A percentile compares a stretch with the other conserved stretches of the same genome.
These are phyloP conservation scores for Tetranychus truncatus DNA, from an alignment of 2,888 invertebrate genomes.

Conservation along the genomic window DNA sequence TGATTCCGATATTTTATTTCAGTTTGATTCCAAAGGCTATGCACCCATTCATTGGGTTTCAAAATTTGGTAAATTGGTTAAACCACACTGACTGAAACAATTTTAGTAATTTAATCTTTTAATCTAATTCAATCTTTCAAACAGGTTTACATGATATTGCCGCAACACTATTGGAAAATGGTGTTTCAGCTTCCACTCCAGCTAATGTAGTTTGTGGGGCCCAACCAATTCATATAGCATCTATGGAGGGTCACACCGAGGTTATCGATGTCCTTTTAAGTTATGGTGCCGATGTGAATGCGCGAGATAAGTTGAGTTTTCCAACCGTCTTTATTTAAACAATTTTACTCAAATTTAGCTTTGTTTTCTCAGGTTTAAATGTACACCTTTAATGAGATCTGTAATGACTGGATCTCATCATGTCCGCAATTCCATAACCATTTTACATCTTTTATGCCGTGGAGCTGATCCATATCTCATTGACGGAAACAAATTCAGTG, in stretches of 20 bases:
- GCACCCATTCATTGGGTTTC: too few species aligned
- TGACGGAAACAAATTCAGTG: not conserved
- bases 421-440: not conserved
- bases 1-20: too few species aligned
- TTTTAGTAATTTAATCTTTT: too few species aligned
- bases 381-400: conserved; percentile 13
- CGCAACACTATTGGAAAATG: not conserved
- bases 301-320: not conserved
- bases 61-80: too few species aligned
- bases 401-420: conserved; percentile 6
- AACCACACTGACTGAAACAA: too few species aligned
- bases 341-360: not conserved
- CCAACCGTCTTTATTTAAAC: not conserved
- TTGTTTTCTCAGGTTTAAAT: not conserved
- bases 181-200: not conserved
- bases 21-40: too few species aligned
- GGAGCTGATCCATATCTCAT: conserved; percentile 6
- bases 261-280: not conserved
- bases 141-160: not conserved
- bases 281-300: conserved; percentile 2
- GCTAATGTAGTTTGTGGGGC: not conserved
- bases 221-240: not conserved
- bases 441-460: conserved; percentile 2
- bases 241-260: not conserved
- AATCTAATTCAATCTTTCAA: not conserved